A percentile compares a stretch with the other conserved stretches of the same genome.
phyloP scores from a whole-genome alignment of 2,113 vertebrate species.

The Stegastes partitus region DNA sequence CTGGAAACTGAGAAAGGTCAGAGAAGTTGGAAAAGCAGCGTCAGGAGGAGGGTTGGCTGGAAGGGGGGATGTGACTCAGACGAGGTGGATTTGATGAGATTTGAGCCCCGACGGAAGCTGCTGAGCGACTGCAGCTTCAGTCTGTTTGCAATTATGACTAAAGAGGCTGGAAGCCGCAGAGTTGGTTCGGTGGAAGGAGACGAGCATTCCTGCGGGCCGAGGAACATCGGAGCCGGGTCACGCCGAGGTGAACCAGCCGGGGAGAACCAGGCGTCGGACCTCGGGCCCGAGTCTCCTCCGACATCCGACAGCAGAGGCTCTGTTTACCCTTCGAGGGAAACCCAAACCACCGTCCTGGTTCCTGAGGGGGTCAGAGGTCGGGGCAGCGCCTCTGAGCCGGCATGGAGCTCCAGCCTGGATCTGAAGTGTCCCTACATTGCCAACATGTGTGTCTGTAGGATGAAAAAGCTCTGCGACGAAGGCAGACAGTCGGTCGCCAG shows the following conservation, averaged over 20 bases:
- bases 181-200: constrained; percentile 39
- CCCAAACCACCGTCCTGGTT: neutral
- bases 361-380: constrained; percentile 41
- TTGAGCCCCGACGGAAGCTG: constrained; percentile 22
- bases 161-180: constrained; percentile 35
- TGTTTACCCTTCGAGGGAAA: constrained; percentile 43
- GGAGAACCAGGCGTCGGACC: constrained; percentile 6
- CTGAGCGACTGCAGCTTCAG: constrained; percentile 25
- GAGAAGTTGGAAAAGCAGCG: neutral
- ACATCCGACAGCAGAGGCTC: constrained; percentile 4
- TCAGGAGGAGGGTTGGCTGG: neutral
- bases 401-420: neutral
- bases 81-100: constrained; percentile 20
- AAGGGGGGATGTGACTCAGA: constrained; percentile 19
- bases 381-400: neutral
- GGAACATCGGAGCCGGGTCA: constrained; percentile 40
- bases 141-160: constrained; percentile 71
- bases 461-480: neutral
- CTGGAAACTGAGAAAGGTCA: neutral
- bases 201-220: constrained; percentile 53
- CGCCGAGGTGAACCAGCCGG: constrained; percentile 25
- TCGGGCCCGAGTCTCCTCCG: neutral
- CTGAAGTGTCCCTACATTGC: neutral
- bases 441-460: neutral
- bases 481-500: too few species aligned